Evolutionary conservation across 2,113 vertebrate species (phyloP).

Genomic region (Egretta garzetta): DNA sequence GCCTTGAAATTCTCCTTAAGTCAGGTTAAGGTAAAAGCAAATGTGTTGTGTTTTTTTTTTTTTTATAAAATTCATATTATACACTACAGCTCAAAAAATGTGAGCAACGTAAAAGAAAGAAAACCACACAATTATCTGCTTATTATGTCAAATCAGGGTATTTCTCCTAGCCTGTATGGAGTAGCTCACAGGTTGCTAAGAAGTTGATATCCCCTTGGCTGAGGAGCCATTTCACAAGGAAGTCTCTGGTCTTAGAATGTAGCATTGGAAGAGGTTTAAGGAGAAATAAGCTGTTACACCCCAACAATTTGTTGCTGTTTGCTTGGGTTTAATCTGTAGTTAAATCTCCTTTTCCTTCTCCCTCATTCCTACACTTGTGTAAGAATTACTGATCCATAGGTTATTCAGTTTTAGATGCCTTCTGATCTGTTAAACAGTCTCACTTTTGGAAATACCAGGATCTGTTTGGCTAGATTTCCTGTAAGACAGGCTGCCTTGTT

Average conservation of each 20-base stretch:
- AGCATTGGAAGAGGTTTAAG: background rate
- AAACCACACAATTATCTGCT: background rate
- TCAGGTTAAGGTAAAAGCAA: background rate
- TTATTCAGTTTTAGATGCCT: background rate
- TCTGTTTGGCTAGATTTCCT: background rate
- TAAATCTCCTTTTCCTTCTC: background rate
- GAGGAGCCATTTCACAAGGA: background rate
- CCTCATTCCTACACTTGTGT: background rate
- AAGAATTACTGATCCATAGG: background rate
- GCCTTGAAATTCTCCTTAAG: background rate
- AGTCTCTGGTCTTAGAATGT: background rate
- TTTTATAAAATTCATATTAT: background rate
- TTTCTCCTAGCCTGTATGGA: background rate
- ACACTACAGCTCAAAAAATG: background rate
- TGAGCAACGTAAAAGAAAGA: background rate
- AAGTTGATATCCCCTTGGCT: background rate
- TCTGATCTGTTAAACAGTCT: background rate
- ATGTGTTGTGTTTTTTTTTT: background rate
- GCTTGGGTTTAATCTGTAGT: background rate
- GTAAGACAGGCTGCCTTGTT: background rate
- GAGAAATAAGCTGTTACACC: background rate
- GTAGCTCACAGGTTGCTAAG: background rate
- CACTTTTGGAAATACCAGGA: background rate
- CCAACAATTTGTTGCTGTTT: background rate
- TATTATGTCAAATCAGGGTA: background rate